These are phyloP conservation scores for Acleris laterana DNA, from an alignment of 2,888 invertebrate species.

Conservation along the genomic window DNA sequence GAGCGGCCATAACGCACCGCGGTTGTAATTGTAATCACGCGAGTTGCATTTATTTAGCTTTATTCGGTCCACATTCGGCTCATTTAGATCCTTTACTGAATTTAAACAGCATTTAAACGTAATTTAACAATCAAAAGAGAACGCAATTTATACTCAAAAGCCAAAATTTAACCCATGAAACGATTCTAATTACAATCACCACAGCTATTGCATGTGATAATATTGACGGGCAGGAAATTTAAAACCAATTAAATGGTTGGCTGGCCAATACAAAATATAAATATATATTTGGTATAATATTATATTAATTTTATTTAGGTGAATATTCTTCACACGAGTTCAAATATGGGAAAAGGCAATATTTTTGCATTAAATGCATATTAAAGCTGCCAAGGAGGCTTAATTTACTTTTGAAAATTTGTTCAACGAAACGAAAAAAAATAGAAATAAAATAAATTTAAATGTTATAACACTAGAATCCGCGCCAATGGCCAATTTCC, in stretches of 20 bases:
- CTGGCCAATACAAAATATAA: background rate
- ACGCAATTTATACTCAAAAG: constrained; percentile 23
- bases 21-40: background rate
- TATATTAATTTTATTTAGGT: background rate
- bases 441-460: background rate
- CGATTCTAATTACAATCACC: constrained; percentile 34
- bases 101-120: constrained; percentile 29
- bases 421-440: background rate
- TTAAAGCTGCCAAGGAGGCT: no score
- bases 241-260: constrained; percentile 12
- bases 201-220: constrained; percentile 21
- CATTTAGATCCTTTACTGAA: constrained; percentile 22
- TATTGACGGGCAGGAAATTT: constrained; percentile 14
- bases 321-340: background rate
- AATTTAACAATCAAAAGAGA: constrained; percentile 26
- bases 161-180: constrained; percentile 20
- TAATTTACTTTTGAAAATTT: no score
- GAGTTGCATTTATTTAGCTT: constrained; percentile 4
- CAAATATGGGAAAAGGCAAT: background rate
- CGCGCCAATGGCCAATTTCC: no score
- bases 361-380: no score
- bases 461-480: no score
- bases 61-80: constrained; percentile 2
- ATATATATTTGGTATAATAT: background rate
- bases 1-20: background rate